Evolutionary conservation across 2,888 invertebrate species (phyloP).

Genomic region (Gandaritis pyraliata): DNA sequence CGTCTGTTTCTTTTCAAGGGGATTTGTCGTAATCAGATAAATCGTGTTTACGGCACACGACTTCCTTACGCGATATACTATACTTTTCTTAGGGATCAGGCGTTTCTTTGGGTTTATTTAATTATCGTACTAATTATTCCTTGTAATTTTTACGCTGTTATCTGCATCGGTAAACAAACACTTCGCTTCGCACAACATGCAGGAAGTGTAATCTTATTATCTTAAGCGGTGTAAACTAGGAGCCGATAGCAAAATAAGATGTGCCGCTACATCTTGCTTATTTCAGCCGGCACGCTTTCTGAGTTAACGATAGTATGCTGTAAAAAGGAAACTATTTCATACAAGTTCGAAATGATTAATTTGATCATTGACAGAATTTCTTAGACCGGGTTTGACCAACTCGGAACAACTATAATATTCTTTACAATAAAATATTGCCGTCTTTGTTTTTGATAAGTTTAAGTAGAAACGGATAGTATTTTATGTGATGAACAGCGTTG

Average conservation of each 20-base stretch:
- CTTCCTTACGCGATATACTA: conserved; percentile 60
- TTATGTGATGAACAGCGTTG: too few species aligned
- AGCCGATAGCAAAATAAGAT: conserved; percentile 13
- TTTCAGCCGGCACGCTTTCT: not conserved
- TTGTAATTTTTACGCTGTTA: conserved; percentile 28
- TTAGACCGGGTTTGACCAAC: too few species aligned
- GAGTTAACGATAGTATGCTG: not conserved
- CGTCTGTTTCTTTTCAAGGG: conserved; percentile 69
- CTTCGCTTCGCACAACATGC: conserved; percentile 12
- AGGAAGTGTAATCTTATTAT: conserved; percentile 15
- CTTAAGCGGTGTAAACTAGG: conserved; percentile 4
- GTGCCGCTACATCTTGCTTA: not conserved
- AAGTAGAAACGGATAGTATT: too few species aligned
- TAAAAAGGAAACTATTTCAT: not conserved
- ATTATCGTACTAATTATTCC: conserved; percentile 25
- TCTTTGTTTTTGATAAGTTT: too few species aligned
- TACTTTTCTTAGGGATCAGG: conserved; percentile 39
- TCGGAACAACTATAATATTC: too few species aligned
- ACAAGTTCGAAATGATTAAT: not conserved
- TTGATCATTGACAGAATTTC: not conserved
- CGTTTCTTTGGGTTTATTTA: conserved; percentile 31
- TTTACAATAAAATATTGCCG: too few species aligned
- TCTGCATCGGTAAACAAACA: conserved; percentile 13
- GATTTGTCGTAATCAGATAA: conserved; percentile 71
- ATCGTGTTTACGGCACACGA: conserved; percentile 63